Conservation (phyloP, 2,888 invertebrate genomes). For the Serrognathus titanus region DNA sequence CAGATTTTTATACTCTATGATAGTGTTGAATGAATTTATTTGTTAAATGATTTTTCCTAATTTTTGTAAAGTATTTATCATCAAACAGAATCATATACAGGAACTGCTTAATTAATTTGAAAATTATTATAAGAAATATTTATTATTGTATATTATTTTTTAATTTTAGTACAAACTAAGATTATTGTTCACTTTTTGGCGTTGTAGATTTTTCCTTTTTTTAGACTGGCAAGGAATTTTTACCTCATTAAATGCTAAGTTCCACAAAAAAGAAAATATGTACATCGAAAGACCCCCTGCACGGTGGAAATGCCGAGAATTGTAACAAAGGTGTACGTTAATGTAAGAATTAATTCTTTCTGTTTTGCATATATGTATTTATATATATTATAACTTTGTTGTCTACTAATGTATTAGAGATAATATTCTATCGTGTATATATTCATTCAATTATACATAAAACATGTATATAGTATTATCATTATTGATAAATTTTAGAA, state of each 20-base stretch:
- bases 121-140: not conserved
- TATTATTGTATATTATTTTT: not conserved
- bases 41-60: no score
- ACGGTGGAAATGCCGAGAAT: no score
- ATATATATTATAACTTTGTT: conserved; percentile 1
- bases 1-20: no score
- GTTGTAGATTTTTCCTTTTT: no score
- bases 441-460: conserved; percentile 3
- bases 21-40: no score
- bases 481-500: conserved; percentile 27
- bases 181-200: not conserved
- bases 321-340: no score
- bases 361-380: not conserved
- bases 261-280: no score
- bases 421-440: conserved; percentile 18
- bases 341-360: conserved; percentile 1
- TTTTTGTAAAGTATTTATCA: no score
- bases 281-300: no score
- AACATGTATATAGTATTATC: conserved; percentile 37
- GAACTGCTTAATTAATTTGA: not conserved
- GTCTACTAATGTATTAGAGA: conserved; percentile 11
- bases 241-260: no score
- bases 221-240: no score
- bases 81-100: no score
- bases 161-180: not conserved